These are phyloP conservation scores for Periophthalmus magnuspinnatus DNA, from an alignment of 2,797 vertebrate genomes.

Conservation along the genomic window DNA sequence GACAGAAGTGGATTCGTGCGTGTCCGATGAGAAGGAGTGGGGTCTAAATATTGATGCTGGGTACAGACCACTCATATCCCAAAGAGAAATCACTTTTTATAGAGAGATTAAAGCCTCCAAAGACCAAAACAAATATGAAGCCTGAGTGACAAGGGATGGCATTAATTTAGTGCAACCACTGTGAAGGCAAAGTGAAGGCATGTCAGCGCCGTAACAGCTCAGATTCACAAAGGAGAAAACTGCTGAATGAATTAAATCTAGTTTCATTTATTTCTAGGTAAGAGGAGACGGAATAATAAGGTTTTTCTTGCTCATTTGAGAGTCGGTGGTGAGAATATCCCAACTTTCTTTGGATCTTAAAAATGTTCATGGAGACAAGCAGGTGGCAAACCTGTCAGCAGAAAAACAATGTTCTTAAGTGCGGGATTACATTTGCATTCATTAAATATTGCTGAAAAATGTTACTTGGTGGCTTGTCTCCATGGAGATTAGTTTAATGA, in stretches of 20 bases:
- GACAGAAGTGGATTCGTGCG: slow-evolving; percentile 49
- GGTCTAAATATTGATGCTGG: slow-evolving; percentile 69
- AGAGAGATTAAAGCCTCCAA: slow-evolving; percentile 48
- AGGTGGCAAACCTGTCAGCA: too few species aligned
- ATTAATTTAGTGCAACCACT: slow-evolving; percentile 26
- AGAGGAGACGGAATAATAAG: too few species aligned
- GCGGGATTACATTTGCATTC: too few species aligned
- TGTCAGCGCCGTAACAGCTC: slow-evolving; percentile 29
- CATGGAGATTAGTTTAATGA: neutral
- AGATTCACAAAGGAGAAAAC: slow-evolving; percentile 18
- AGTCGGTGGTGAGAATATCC: too few species aligned
- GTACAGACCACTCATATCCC: slow-evolving; percentile 26
- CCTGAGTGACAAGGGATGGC: slow-evolving; percentile 37
- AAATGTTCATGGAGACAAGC: too few species aligned
- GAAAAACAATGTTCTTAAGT: too few species aligned
- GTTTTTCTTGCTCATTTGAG: too few species aligned
- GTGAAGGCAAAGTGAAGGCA: slow-evolving; percentile 9
- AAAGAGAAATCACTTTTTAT: slow-evolving; percentile 43
- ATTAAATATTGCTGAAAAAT: too few species aligned
- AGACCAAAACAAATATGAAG: slow-evolving; percentile 65
- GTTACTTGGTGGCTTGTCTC: too few species aligned
- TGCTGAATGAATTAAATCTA: slow-evolving; percentile 24
- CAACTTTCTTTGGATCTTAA: too few species aligned
- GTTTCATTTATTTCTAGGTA: too few species aligned
- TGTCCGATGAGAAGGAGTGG: slow-evolving; percentile 53